Percentiles rank a stretch among this genome's conserved stretches.
Evolutionary conservation across 2,113 vertebrate species (phyloP).

Genomic region (Gnathochromis pfefferi): DNA sequence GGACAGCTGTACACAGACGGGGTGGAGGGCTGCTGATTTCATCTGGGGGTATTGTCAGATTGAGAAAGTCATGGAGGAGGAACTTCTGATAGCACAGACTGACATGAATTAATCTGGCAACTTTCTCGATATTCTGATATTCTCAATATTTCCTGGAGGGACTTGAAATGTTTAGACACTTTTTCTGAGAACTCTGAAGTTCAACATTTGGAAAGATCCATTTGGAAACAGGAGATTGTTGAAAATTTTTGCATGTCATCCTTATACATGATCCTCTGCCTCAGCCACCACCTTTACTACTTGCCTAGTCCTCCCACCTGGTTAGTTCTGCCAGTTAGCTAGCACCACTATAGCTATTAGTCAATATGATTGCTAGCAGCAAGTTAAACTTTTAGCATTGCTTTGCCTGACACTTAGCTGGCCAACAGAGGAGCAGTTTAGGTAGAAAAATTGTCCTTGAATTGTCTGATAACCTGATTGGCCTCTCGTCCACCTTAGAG

Average conservation of each 20-base stretch:
- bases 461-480: background rate
- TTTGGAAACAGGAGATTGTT: background rate
- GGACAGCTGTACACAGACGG: background rate
- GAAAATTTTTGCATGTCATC: background rate
- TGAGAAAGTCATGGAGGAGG: background rate
- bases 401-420: background rate
- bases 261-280: background rate
- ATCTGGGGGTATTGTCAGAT: background rate
- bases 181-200: background rate
- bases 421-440: background rate
- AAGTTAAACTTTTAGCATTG: background rate
- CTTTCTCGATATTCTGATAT: background rate
- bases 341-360: background rate
- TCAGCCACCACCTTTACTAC: background rate
- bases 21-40: background rate
- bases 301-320: background rate
- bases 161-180: background rate
- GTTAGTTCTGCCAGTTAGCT: background rate
- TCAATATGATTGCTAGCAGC: background rate
- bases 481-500: background rate
- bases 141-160: background rate
- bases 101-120: background rate
- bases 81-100: background rate
- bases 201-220: background rate
- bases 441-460: background rate